A percentile compares a stretch with the other conserved stretches of the same genome.
Conservation (phyloP, 2,888 invertebrate species). For the Cryptocheilus praepositus region DNA sequence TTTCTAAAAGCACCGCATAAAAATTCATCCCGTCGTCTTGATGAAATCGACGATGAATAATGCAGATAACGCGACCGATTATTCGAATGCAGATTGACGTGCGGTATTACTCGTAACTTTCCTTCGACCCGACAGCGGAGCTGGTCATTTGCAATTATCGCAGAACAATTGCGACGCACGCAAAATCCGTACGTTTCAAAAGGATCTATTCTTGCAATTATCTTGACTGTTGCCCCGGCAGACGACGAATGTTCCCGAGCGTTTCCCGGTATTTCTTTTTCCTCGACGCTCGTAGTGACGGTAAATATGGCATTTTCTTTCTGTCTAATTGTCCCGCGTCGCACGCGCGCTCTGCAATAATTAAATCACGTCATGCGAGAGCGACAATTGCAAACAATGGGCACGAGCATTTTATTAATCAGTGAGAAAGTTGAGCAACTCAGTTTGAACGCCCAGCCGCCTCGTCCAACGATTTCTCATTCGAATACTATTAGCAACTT, state of each 20-base stretch:
- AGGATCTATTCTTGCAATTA: constrained; percentile 43
- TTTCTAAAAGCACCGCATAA: neutral
- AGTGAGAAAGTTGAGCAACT: constrained; percentile 10
- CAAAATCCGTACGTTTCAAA: constrained; percentile 26
- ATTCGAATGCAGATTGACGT: constrained; percentile 16
- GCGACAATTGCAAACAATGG: neutral
- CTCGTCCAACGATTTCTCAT: constrained; percentile 2
- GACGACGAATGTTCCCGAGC: neutral
- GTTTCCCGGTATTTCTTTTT: neutral
- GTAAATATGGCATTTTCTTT: constrained; percentile 25
- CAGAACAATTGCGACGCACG: neutral
- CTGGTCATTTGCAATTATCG: constrained; percentile 10
- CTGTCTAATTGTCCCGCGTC: neutral
- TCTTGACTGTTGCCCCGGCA: constrained; percentile 1
- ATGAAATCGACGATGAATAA: constrained; percentile 16
- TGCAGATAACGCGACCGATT: constrained; percentile 12
- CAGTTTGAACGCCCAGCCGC: neutral
- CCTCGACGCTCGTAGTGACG: neutral
- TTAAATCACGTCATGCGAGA: constrained; percentile 15
- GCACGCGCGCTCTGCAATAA: neutral
- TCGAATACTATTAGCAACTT: no score
- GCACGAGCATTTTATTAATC: constrained; percentile 16
- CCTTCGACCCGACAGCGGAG: neutral
- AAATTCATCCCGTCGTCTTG: constrained; percentile 1
- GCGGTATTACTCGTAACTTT: neutral